Evolutionary conservation across 2,888 invertebrate genomes (phyloP).

Genomic region (Andrena marginata): DNA sequence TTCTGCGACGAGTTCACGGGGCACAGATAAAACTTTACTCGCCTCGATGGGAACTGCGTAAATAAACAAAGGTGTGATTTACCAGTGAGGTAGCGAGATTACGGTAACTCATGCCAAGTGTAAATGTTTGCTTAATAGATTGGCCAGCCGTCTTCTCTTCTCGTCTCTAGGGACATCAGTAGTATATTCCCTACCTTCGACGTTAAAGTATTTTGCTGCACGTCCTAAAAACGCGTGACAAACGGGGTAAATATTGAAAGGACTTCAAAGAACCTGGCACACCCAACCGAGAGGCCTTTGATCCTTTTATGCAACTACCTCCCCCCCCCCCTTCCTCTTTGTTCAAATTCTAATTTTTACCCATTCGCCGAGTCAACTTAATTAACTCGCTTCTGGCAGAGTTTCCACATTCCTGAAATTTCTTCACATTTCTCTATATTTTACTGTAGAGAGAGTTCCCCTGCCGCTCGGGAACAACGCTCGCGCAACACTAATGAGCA

Average conservation of each 20-base stretch:
- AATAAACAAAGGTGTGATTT: slow-evolving; percentile 15
- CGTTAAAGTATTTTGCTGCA: background rate
- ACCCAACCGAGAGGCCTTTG: background rate
- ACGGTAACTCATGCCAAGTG: background rate
- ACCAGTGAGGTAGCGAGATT: background rate
- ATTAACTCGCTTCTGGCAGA: background rate
- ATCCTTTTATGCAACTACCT: background rate
- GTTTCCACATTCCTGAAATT: background rate
- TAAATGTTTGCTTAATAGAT: slow-evolving; percentile 34
- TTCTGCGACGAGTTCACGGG: background rate
- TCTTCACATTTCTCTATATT: background rate
- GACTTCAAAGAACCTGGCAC: background rate
- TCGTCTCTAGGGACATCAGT: background rate
- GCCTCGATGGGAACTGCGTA: background rate
- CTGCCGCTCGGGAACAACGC: background rate
- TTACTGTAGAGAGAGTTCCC: background rate
- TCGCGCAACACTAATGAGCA: background rate
- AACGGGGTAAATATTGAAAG: slow-evolving; percentile 10
- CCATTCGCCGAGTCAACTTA: slow-evolving; percentile 2
- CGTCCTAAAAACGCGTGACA: background rate
- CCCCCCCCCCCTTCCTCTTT: no score
- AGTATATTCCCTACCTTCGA: background rate
- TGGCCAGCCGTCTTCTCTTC: background rate
- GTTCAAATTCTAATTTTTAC: slow-evolving; percentile 3
- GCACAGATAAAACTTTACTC: background rate